Evolutionary conservation across 2,888 invertebrate genomes (phyloP).

Genomic region (Eledone cirrhosa): DNA sequence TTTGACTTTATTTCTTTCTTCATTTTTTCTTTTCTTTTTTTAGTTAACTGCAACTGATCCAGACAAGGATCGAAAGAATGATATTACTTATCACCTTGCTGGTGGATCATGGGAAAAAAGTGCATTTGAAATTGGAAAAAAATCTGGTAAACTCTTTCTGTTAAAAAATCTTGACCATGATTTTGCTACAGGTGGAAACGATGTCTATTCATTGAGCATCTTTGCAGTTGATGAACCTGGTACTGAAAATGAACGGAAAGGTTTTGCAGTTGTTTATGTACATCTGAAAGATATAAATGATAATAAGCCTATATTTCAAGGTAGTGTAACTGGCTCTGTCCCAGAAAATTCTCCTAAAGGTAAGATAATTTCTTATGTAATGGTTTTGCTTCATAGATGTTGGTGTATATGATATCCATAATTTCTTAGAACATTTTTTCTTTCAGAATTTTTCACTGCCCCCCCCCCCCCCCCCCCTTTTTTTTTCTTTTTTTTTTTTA

Average conservation of each 20-base stretch:
- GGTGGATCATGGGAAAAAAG: constrained; percentile 45
- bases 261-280: constrained; percentile 97
- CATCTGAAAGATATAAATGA: constrained; percentile 97
- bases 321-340: constrained; percentile 72
- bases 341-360: constrained; percentile 93
- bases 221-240: constrained; percentile 63
- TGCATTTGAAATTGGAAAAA: constrained; percentile 92
- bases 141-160: constrained; percentile 94
- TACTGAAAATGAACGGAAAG: constrained; percentile 62
- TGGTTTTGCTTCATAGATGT: too few species aligned
- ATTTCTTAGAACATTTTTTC: too few species aligned
- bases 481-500: neutral
- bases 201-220: constrained; percentile 68
- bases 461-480: neutral
- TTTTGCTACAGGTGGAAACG: constrained; percentile 89
- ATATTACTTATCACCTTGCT: constrained; percentile 80
- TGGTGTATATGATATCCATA: too few species aligned
- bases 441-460: too few species aligned
- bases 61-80: constrained; percentile 92
- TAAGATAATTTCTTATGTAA: constrained; percentile 49
- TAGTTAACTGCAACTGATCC: constrained; percentile 97
- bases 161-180: constrained; percentile 92
- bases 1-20: too few species aligned
- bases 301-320: constrained; percentile 88
- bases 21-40: constrained; percentile 34